Evolutionary conservation across 2,888 invertebrate species (phyloP), one percentile per base, ranked within the genome.

Genomic region (Coleophora deauratella): DNA sequence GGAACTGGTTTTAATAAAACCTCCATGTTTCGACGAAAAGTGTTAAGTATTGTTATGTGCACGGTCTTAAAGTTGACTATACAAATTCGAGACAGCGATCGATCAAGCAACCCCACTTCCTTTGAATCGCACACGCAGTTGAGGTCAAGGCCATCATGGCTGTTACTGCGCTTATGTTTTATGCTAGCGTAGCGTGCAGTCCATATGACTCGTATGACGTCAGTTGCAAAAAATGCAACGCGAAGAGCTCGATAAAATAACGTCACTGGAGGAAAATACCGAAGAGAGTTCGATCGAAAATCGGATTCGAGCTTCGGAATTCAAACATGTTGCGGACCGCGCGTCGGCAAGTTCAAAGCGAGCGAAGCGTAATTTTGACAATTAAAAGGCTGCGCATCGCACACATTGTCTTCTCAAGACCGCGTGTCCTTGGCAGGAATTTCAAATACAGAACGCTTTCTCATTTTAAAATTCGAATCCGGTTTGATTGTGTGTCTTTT

Each of bases 361-460:
- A 46, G 53, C 52, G 55, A 50, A 47, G 69, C 63, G 75, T 73
- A 76, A 79, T 82, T 82, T 79, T 73, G 80, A 80, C 82, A 81
- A 84, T 85, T 84, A 84, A 84, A 84, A 74, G 65, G 70, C 77
- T 70, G 65, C 60, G 69, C 72, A 77, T 81, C 64, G 73, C 71
- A 59, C 62, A 64, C 78, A 72, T 77, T 63, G 74, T 60, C 61
- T 60, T 55, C 59, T 54, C 61, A 55, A 57, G 49, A 37, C 51
- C 50, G 49, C 54, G 76, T 81, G 82, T 76, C 82, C 82, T 84
- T 84, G 82, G 65, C 55, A 65, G 68, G 84, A 81, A 84, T 81
- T 72, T 68, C 63, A 67, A 61, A 63, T 62, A 62, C 65, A 61
- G 56, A 66, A 51, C 53, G 52, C 44, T 50, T 48, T 57, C 57